phyloP scores from a whole-genome alignment of 2,888 invertebrate genomes.

The Drosophila colorata region DNA sequence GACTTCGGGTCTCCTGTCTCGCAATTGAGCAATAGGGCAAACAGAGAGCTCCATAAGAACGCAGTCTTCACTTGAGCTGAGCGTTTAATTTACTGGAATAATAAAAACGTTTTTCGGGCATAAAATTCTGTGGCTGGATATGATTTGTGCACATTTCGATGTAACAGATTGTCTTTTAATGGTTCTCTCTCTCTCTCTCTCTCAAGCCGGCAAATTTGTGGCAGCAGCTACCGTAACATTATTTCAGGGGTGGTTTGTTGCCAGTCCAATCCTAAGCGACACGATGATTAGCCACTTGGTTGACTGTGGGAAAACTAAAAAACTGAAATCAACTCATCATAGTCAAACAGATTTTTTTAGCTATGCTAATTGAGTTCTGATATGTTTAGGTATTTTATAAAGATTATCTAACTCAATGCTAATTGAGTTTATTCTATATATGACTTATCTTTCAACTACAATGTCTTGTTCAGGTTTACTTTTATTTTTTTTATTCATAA shows the following conservation, averaged over 20 bases:
- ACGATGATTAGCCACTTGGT: conserved; percentile 36
- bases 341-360: not conserved
- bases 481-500: conserved; percentile 3
- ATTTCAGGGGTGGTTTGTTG: conserved; percentile 25
- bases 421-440: too few relatives aligned
- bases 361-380: not conserved
- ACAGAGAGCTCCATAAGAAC: conserved; percentile 17
- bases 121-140: conserved; percentile 69
- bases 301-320: conserved; percentile 30
- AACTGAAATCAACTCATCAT: not conserved
- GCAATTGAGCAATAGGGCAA: conserved; percentile 31
- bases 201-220: too few relatives aligned
- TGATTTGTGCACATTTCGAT: conserved; percentile 79
- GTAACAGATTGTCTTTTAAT: conserved; percentile 81
- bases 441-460: not conserved
- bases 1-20: conserved; percentile 12
- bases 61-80: conserved; percentile 59
- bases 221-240: conserved; percentile 5
- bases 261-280: conserved; percentile 5
- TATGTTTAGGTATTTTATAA: not conserved
- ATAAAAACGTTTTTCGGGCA: conserved; percentile 78
- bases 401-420: too few relatives aligned
- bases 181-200: conserved; percentile 19
- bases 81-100: conserved; percentile 81
- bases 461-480: conserved; percentile 13